These are phyloP conservation scores for Drosophila kepulauana DNA, from an alignment of 1,140 invertebrate species.

Conservation along the genomic window DNA sequence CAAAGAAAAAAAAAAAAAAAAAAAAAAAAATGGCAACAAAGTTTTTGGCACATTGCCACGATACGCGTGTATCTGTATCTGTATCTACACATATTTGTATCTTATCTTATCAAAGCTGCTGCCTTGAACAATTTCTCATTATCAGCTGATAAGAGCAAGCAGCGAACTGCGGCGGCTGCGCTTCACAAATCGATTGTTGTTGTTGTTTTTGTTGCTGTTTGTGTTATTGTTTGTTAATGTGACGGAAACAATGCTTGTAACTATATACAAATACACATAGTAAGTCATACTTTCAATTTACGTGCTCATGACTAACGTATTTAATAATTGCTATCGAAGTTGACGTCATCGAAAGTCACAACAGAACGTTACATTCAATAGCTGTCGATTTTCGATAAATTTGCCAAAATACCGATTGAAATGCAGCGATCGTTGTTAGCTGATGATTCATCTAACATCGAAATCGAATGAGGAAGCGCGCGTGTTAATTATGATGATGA, in stretches of 20 bases:
- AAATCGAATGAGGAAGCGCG: not conserved
- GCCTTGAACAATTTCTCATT: conserved; percentile 54
- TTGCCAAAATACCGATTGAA: conserved; percentile 3
- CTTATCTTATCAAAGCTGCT: conserved; percentile 37
- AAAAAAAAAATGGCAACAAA: conserved; percentile 2
- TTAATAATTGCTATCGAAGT: conserved; percentile 6
- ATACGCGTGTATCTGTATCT: conserved; percentile 8
- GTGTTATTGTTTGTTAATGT: conserved; percentile 43
- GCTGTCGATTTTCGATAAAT: conserved; percentile 7
- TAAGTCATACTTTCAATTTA: conserved; percentile 33
- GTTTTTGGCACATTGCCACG: conserved; percentile 14
- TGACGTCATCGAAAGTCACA: conserved; percentile 27
- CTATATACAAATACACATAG: conserved; percentile 39
- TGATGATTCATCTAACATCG: conserved; percentile 20
- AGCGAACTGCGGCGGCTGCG: not conserved
- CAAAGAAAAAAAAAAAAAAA: not conserved
- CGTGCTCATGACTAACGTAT: conserved; percentile 43
- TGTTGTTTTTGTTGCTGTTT: conserved; percentile 21
- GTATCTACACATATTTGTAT: conserved; percentile 37
- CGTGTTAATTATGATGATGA: conserved; percentile 4
- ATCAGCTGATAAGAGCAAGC: conserved; percentile 40
- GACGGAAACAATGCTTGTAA: conserved; percentile 50
- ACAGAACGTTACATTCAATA: too few relatives aligned
- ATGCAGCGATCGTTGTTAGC: conserved; percentile 1
- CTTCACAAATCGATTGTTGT: conserved; percentile 31